phyloP scores from a whole-genome alignment of 2,888 invertebrate species.

The Tigriopus californicus region DNA sequence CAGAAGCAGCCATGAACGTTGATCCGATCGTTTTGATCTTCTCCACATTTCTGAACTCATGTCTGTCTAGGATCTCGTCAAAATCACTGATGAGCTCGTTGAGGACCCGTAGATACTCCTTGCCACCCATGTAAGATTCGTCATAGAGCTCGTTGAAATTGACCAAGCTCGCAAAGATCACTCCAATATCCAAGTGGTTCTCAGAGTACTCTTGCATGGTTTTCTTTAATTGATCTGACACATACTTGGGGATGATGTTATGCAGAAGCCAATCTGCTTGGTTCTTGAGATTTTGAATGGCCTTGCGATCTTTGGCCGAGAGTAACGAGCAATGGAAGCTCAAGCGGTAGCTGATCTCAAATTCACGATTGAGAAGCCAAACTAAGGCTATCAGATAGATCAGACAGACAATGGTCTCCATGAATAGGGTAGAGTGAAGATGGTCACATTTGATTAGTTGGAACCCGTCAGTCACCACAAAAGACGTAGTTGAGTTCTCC shows the following conservation, averaged over 20 bases:
- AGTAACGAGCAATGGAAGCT: conserved; percentile 83
- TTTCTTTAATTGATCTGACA: conserved; percentile 76
- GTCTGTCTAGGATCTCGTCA: conserved; percentile 66
- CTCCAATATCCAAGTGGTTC: conserved; percentile 75
- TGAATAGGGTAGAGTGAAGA: conserved; percentile 17
- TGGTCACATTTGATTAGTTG: not conserved
- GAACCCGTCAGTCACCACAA: conserved; percentile 13
- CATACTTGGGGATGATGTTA: conserved; percentile 89
- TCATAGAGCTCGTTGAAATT: conserved; percentile 97
- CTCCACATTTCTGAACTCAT: conserved; percentile 68
- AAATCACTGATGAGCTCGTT: conserved; percentile 93
- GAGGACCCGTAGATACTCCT: conserved; percentile 78
- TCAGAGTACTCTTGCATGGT: conserved; percentile 65
- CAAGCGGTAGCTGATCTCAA: conserved; percentile 79
- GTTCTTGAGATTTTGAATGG: conserved; percentile 77
- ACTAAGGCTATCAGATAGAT: conserved; percentile 63
- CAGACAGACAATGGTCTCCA: conserved; percentile 64
- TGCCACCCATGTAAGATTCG: conserved; percentile 82
- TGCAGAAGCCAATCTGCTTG: conserved; percentile 91
- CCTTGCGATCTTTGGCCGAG: conserved; percentile 66
- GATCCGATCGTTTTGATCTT: conserved; percentile 95
- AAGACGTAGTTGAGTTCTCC: not conserved
- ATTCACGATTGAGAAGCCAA: conserved; percentile 82
- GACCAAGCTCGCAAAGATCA: conserved; percentile 87
- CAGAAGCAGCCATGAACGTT: conserved; percentile 94